A percentile compares a stretch with the other conserved stretches of the same genome.
Conservation (phyloP, 2,888 invertebrate species). For the Lepidocyrtinus sp. region DNA sequence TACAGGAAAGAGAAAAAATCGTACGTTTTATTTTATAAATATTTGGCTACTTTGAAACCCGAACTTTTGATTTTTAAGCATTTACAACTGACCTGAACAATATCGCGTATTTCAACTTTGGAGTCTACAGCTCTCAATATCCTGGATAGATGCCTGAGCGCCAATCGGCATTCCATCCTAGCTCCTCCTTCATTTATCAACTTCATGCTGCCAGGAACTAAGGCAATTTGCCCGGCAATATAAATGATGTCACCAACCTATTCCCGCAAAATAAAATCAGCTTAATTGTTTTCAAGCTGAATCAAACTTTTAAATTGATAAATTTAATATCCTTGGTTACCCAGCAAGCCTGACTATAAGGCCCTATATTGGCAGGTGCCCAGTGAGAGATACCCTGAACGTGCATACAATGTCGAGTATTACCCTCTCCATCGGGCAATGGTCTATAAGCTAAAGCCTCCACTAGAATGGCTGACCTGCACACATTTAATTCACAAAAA, state of each 20-base stretch:
- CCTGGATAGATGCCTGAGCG: conserved; percentile 86
- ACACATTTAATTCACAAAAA: no score
- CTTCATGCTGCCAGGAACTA: conserved; percentile 86
- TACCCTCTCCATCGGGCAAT: conserved; percentile 59
- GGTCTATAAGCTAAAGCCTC: conserved; percentile 81
- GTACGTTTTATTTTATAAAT: not conserved
- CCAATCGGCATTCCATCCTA: conserved; percentile 85
- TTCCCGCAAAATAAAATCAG: no score
- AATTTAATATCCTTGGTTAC: no score
- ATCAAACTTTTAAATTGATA: not conserved
- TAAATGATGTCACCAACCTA: conserved; percentile 87
- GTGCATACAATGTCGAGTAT: conserved; percentile 85
- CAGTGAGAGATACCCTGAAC: conserved; percentile 97
- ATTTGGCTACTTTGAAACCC: no score
- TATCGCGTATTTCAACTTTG: conserved; percentile 84
- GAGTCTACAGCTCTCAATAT: conserved; percentile 86
- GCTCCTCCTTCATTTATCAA: conserved; percentile 84
- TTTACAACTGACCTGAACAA: conserved; percentile 88
- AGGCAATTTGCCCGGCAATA: conserved; percentile 92
- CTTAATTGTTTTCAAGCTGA: no score
- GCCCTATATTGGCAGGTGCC: conserved; percentile 98
- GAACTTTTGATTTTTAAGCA: no score
- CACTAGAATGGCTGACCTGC: conserved; percentile 81
- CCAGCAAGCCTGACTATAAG: conserved; percentile 93
- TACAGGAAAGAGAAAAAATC: conserved; percentile 70